Conservation (phyloP, 2,888 invertebrate species). For the Cynaeus angustus region DNA sequence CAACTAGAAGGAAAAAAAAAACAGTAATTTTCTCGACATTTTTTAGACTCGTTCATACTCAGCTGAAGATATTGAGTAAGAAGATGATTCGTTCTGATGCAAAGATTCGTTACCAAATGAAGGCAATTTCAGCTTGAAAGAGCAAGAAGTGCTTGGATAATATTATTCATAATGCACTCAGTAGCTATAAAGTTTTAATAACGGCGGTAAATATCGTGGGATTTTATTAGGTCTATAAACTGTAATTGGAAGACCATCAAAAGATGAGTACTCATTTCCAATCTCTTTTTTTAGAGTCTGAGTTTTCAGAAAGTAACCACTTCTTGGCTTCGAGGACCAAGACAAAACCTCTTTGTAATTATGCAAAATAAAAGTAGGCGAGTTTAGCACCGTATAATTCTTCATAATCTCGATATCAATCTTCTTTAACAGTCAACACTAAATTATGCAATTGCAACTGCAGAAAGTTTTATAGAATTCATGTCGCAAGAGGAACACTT, state of each 20-base stretch:
- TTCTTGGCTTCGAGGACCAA: too few species aligned
- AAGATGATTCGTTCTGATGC: neutral
- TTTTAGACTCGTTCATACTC: neutral
- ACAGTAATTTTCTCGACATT: neutral
- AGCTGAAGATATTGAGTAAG: neutral
- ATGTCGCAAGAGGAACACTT: constrained; percentile 4
- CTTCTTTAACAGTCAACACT: neutral
- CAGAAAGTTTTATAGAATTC: constrained; percentile 1
- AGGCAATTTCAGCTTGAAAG: constrained; percentile 5
- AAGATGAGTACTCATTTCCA: constrained; percentile 2
- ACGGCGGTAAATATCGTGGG: constrained; percentile 12
- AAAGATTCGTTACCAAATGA: neutral
- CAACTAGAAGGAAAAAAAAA: constrained; percentile 9
- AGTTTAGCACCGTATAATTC: neutral
- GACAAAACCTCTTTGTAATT: neutral
- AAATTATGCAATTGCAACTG: neutral
- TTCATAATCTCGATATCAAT: constrained; percentile 2
- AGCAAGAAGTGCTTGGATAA: constrained; percentile 4
- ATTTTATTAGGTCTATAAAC: constrained; percentile 32
- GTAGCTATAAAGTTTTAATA: constrained; percentile 30
- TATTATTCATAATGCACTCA: constrained; percentile 21
- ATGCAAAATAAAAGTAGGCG: neutral
- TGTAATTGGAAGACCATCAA: constrained; percentile 27
- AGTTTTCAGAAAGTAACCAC: neutral
- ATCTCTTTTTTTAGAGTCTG: too few species aligned